Percentiles rank a stretch among this genome's conserved stretches.
Evolutionary conservation across 2,797 vertebrate genomes (phyloP).

Genomic region (Typhlichthys eigenmanni): DNA sequence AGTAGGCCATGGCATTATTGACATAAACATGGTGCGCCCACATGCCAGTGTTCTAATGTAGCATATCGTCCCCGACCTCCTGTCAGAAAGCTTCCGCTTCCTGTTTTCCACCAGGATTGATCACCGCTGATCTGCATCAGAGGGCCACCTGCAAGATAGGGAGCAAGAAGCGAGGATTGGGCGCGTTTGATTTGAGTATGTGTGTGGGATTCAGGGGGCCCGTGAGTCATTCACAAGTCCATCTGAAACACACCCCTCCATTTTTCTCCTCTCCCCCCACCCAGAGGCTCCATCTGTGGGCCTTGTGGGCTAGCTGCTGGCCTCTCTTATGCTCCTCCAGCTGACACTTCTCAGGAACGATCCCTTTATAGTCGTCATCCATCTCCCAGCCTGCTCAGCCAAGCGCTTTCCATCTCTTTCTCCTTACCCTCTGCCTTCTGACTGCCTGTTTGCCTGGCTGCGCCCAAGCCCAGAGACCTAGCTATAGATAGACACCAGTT

Average conservation of each 20-base stretch:
- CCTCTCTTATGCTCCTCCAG: constrained; percentile 66
- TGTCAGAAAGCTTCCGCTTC: constrained; percentile 40
- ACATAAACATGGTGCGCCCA: constrained; percentile 8
- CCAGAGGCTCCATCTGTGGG: constrained; percentile 64
- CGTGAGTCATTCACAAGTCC: constrained; percentile 58
- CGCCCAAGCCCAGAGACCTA: constrained; percentile 31
- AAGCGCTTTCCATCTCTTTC: constrained; percentile 24
- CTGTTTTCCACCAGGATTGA: constrained; percentile 23
- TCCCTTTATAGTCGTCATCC: constrained; percentile 44
- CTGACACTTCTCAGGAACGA: constrained; percentile 55
- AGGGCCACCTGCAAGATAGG: constrained; percentile 24
- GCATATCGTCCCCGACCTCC: constrained; percentile 9
- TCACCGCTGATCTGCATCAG: constrained; percentile 19
- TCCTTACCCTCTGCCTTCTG: constrained; percentile 22
- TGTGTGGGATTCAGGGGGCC: constrained; percentile 36
- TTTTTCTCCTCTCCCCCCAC: constrained; percentile 52
- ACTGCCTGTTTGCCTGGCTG: constrained; percentile 32
- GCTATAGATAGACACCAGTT: constrained; percentile 51
- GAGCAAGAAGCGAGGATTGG: constrained; percentile 12
- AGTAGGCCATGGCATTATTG: constrained; percentile 1
- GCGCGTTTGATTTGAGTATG: constrained; percentile 32
- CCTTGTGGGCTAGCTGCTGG: constrained; percentile 56
- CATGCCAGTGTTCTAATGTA: constrained; percentile 16
- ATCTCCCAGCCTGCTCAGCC: constrained; percentile 30
- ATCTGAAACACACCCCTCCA: constrained; percentile 51